These are phyloP conservation scores for Pseudonaja textilis DNA, from an alignment of 2,113 vertebrate species.

Conservation along the genomic window DNA sequence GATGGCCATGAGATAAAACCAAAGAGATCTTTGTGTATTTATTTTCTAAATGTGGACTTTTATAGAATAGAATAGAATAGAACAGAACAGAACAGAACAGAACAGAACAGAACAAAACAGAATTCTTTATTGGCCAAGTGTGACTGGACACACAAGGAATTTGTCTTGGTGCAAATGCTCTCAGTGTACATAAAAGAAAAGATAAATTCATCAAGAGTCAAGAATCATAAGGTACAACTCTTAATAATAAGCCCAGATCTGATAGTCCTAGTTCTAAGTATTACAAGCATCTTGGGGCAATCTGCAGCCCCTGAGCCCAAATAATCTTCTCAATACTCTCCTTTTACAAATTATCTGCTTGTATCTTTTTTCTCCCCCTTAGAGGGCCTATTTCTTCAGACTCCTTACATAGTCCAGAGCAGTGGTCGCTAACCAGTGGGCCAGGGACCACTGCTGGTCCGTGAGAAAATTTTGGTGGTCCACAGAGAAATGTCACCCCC, in stretches of 20 bases:
- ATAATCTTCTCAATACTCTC: neutral
- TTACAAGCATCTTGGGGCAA: neutral
- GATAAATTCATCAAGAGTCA: too few relatives aligned
- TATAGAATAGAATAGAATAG: neutral
- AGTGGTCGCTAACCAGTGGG: too few relatives aligned
- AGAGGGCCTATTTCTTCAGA: neutral
- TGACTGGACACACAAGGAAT: too few relatives aligned
- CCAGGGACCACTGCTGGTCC: too few relatives aligned
- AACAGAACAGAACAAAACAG: too few relatives aligned
- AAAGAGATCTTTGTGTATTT: neutral
- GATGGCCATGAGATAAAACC: neutral
- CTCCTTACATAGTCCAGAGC: neutral
- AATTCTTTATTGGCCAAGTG: too few relatives aligned
- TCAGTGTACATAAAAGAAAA: too few relatives aligned
- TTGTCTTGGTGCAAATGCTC: too few relatives aligned
- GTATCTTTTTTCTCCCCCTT: neutral
- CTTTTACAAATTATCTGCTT: neutral
- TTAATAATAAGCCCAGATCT: neutral
- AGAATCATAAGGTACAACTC: too few relatives aligned
- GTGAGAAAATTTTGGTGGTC: too few relatives aligned
- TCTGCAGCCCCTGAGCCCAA: neutral
- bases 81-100: too few relatives aligned
- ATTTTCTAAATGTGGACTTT: neutral
- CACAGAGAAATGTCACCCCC: too few relatives aligned
- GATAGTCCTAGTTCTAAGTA: neutral